phyloP scores from a whole-genome alignment of 2,113 vertebrate genomes.

The Urocolius indicus region DNA sequence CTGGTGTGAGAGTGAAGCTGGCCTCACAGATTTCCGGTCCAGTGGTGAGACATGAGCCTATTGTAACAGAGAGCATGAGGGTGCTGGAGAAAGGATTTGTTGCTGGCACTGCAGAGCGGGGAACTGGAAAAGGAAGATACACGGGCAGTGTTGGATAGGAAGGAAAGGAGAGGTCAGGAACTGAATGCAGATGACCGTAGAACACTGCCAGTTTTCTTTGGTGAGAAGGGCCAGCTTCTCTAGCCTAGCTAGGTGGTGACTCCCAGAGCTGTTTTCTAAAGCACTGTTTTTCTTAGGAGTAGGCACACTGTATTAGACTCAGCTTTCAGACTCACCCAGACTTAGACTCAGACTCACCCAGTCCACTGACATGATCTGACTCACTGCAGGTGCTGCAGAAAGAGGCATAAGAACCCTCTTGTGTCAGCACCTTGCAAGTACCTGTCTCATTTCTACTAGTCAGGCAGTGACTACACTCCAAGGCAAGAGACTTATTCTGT shows the following conservation, averaged over 20 bases:
- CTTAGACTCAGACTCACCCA: no score
- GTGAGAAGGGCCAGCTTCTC: background rate
- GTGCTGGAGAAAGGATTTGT: background rate
- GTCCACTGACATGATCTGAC: no score
- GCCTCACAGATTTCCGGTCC: background rate
- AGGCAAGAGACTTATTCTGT: background rate
- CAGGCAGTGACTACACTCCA: background rate
- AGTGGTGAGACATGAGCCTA: accelerated
- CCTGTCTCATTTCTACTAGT: background rate
- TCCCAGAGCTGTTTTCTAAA: background rate
- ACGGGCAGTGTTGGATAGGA: accelerated
- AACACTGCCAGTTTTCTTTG: accelerated
- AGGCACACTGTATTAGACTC: background rate
- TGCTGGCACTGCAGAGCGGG: accelerated
- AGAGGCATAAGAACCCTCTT: background rate
- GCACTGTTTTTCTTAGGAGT: background rate
- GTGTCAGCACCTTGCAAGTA: background rate
- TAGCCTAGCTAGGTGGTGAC: background rate
- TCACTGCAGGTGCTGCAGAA: background rate
- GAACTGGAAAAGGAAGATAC: background rate
- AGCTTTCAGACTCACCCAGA: no score
- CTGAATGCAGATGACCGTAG: accelerated
- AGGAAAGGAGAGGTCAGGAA: background rate
- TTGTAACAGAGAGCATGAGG: accelerated
- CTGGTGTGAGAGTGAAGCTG: accelerated